Conservation (phyloP, 2,113 vertebrate species). For the Monopterus albus region DNA sequence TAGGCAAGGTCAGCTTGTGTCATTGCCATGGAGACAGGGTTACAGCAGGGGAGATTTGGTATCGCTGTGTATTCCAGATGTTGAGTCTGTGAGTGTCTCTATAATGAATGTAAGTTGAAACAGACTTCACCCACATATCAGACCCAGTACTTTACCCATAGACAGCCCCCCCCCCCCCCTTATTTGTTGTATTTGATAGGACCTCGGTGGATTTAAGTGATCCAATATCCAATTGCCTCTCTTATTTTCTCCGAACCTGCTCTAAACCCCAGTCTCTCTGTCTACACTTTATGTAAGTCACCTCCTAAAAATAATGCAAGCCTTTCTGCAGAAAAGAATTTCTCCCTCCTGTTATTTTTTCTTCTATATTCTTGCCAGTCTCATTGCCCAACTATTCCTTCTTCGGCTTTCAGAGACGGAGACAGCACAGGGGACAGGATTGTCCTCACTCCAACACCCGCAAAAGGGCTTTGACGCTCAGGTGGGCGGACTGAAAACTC, state of each 20-base stretch:
- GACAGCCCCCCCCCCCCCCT: too few species aligned
- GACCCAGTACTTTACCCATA: constrained; percentile 9
- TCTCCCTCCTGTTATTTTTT: neutral
- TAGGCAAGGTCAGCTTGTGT: constrained; percentile 62
- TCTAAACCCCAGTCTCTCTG: neutral
- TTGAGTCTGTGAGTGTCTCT: constrained; percentile 10
- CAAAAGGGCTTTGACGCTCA: constrained; percentile 47
- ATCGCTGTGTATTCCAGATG: neutral
- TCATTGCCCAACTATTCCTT: constrained; percentile 14
- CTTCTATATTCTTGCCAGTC: neutral
- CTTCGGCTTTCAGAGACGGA: constrained; percentile 16
- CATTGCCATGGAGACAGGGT: constrained; percentile 62
- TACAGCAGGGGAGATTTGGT: constrained; percentile 37
- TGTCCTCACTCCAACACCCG: constrained; percentile 45
- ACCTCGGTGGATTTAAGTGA: too few species aligned
- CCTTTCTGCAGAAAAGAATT: constrained; percentile 1
- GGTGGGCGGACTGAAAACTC: constrained; percentile 49
- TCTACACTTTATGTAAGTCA: neutral
- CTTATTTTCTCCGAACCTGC: neutral
- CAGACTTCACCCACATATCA: constrained; percentile 6
- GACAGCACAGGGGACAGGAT: constrained; percentile 8
- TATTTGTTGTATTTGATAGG: too few species aligned
- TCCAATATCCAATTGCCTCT: too few species aligned
- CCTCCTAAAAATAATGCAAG: constrained; percentile 14
- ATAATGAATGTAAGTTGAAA: neutral